phyloP scores from a whole-genome alignment of 2,113 vertebrate species.

The Crotalus helleri region DNA sequence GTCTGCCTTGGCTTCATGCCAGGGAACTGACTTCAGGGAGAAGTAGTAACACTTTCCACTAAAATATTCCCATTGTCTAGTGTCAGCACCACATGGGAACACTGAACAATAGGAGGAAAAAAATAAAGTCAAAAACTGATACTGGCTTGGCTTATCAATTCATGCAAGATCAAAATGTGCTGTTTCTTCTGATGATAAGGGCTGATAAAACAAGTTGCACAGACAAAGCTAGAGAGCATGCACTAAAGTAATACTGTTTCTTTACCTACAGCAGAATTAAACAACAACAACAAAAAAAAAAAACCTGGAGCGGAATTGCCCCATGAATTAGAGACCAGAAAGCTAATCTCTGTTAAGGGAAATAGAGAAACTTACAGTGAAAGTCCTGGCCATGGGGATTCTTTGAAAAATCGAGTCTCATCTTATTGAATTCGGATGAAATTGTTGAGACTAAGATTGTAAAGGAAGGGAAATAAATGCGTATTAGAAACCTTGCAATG shows the following conservation, averaged over 20 bases:
- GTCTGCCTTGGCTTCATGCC: not conserved
- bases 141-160: not conserved
- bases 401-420: not conserved
- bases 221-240: not conserved
- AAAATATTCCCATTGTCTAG: slow-evolving; percentile 26
- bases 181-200: not conserved
- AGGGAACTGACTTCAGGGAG: not conserved
- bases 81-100: slow-evolving; percentile 14
- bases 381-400: not conserved
- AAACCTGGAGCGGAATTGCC: not conserved
- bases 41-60: slow-evolving; percentile 31
- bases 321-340: not conserved
- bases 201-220: not conserved
- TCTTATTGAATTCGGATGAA: not conserved
- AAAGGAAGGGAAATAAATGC: not conserved
- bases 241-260: not conserved
- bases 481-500: not conserved
- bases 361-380: not conserved
- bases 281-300: not conserved
- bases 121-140: not conserved
- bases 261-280: not conserved
- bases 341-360: not conserved
- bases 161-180: not conserved
- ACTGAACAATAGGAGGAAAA: not conserved
- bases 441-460: not conserved